Base-by-base conservation (phyloP, 2,888 invertebrate species). In the Strigamia transsilvanica region DNA sequence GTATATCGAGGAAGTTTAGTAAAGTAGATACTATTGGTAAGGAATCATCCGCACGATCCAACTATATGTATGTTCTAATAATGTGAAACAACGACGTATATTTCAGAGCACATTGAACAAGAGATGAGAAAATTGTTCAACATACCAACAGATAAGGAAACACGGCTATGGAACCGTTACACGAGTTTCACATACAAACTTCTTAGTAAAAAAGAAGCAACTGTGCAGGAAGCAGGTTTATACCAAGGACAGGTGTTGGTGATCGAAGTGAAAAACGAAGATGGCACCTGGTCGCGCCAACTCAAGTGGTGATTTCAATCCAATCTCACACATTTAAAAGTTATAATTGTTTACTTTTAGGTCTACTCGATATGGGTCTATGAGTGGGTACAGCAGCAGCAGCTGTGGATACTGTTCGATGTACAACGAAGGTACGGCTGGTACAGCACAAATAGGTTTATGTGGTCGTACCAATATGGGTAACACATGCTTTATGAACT, bases 401-500 rank as follows among this genome's bases (percentile, higher is more conserved):
- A 84, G 85, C 61, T 2, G 27, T 27, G 85, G 85, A 51, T 84
- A 84, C 38, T 82, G 82, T 77, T 85, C 85, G 32, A 84, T 85
- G 12, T 84, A 83, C 78, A 83, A 83, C 42, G 85, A 85, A 51
- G 80, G 83, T 66, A 80, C 82, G 12, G 34, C 82, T 85, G 83
- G 83, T 10, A 82, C 61, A 82, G 83, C 83, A 10, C 84, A 84
- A 23, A 88, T 90, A 1, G 90, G 90, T 18, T 85, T 89, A 32
- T 90, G 90, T 87, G 90, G 90, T 1, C 87, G 90, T 32, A 87
- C 87, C 81, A 90, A 90, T 85, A 85, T 90, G 46, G 90, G 90
- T 46, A 90, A 90, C 84, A 90, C 90, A 0, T 90, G 90, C 84
- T 90, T 90, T 85, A 90, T 90, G 90, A 90, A 90, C 85, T 88